These are phyloP conservation scores for Diceros bicornis DNA, from an alignment of 2,797 vertebrate genomes.

Conservation along the genomic window DNA sequence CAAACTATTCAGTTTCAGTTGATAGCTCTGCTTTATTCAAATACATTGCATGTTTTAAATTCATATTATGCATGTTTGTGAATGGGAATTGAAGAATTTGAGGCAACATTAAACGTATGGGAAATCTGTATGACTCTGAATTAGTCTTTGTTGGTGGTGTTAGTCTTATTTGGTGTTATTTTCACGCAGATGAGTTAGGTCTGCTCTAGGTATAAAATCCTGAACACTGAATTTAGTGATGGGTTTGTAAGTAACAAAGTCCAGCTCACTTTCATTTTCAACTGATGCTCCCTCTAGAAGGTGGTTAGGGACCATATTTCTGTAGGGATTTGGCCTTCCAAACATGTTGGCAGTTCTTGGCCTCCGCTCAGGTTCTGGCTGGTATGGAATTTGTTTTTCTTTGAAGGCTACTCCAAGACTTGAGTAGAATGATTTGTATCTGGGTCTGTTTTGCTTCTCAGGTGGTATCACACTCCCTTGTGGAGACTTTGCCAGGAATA, in stretches of 20 bases:
- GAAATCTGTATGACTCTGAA: not conserved
- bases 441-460: constrained; percentile 80
- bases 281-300: constrained; percentile 56
- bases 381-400: constrained; percentile 80
- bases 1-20: constrained; percentile 58
- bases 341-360: constrained; percentile 71
- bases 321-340: constrained; percentile 63
- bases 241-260: constrained; percentile 53
- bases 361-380: constrained; percentile 59
- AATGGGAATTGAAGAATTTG: constrained; percentile 65
- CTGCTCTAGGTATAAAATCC: constrained; percentile 11
- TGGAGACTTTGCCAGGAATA: constrained; percentile 77
- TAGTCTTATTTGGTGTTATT: constrained; percentile 17
- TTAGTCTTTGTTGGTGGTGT: not conserved
- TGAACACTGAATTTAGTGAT: constrained; percentile 19
- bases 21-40: constrained; percentile 65
- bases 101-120: not conserved
- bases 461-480: constrained; percentile 78
- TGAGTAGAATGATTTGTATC: constrained; percentile 82
- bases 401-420: constrained; percentile 78
- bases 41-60: constrained; percentile 50
- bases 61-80: constrained; percentile 31
- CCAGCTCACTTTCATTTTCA: not conserved
- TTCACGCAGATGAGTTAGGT: constrained; percentile 2
- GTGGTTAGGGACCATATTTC: constrained; percentile 30